Conservation (phyloP, 2,888 invertebrate species). For the Liodrosophila aerea region DNA sequence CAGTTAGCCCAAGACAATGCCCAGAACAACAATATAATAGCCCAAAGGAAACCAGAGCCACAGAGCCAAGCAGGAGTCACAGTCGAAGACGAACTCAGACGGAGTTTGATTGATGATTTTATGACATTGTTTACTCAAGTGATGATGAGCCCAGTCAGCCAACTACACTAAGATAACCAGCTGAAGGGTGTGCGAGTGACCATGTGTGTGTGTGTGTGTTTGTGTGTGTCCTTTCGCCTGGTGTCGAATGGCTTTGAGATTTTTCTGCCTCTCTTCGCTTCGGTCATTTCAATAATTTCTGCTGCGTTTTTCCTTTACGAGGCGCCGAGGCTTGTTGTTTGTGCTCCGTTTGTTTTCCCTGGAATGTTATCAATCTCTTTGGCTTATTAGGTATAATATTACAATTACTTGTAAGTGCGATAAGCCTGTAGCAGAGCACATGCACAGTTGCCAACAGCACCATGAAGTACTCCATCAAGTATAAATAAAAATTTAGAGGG, state of each 20-base stretch:
- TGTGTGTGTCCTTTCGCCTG: constrained; percentile 59
- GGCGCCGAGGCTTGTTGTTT: constrained; percentile 23
- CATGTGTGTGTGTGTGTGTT: neutral
- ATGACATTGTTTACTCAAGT: constrained; percentile 77
- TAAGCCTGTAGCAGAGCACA: constrained; percentile 56
- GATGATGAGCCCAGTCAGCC: constrained; percentile 64
- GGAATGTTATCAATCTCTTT: constrained; percentile 74
- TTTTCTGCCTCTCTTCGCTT: constrained; percentile 6
- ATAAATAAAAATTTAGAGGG: no score
- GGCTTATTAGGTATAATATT: constrained; percentile 77
- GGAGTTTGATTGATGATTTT: constrained; percentile 74
- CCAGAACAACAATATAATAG: constrained; percentile 21
- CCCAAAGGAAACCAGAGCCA: constrained; percentile 10
- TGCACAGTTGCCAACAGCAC: no score
- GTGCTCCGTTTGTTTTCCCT: constrained; percentile 53
- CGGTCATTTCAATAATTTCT: constrained; percentile 44
- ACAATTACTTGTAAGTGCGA: constrained; percentile 76
- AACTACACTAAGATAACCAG: constrained; percentile 28
- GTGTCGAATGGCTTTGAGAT: constrained; percentile 56
- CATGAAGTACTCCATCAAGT: no score
- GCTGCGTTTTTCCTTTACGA: constrained; percentile 38
- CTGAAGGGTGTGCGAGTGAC: neutral
- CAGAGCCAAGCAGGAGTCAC: neutral
- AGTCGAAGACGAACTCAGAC: constrained; percentile 14
- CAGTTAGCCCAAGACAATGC: constrained; percentile 45